phyloP scores from a whole-genome alignment of 2,113 vertebrate genomes.

The Nansenia antarctica region DNA sequence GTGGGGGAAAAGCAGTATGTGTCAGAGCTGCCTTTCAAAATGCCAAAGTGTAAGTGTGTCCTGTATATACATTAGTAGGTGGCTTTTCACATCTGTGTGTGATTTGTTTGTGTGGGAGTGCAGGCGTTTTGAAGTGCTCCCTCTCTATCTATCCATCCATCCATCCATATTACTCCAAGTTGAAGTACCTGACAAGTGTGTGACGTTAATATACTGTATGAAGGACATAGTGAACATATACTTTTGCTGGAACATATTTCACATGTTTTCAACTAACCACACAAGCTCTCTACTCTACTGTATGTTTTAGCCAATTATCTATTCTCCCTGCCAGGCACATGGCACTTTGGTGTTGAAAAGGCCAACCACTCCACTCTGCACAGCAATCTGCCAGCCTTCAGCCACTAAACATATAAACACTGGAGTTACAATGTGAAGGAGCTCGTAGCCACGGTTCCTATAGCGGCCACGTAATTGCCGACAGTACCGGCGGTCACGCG shows the following conservation, averaged over 20 bases:
- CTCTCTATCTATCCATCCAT: constrained; percentile 1
- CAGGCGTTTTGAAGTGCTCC: background rate
- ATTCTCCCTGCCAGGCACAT: background rate
- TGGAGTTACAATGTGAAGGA: constrained; percentile 43
- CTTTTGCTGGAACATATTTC: background rate
- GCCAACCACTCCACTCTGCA: constrained; percentile 4
- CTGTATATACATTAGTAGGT: background rate
- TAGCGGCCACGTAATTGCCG: constrained; percentile 50
- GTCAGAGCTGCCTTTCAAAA: too few species aligned
- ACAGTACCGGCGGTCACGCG: background rate
- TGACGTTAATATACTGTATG: constrained; percentile 4
- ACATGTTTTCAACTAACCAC: background rate
- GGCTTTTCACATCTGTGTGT: background rate
- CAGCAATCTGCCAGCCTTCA: too few species aligned
- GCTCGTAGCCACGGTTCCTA: constrained; percentile 23
- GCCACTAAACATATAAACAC: constrained; percentile 46
- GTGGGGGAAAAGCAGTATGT: too few species aligned
- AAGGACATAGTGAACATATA: too few species aligned
- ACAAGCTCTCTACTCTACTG: background rate
- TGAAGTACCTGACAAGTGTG: too few species aligned
- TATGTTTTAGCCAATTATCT: background rate
- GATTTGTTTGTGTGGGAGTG: constrained; percentile 6
- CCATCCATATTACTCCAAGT: too few species aligned
- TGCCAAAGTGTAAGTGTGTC: too few species aligned
- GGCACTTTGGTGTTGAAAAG: background rate